phyloP scores from a whole-genome alignment of 1,140 invertebrate genomes.

The Zaprionus nigranus region DNA sequence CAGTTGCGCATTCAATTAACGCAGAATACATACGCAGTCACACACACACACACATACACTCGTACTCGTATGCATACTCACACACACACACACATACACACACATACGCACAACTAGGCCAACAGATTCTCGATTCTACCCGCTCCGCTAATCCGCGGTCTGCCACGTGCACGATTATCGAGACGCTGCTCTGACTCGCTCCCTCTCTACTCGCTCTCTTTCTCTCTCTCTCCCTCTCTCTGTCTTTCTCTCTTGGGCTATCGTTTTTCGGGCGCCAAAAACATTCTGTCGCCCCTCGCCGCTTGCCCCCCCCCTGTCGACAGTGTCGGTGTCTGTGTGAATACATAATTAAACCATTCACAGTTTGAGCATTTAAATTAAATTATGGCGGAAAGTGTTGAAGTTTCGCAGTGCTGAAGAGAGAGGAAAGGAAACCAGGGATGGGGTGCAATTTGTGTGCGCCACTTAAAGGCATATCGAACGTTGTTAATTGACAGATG shows the following conservation, averaged over 20 bases:
- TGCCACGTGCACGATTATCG: constrained; percentile 65
- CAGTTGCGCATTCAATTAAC: constrained; percentile 81
- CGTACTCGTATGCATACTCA: constrained; percentile 11
- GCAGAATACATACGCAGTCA: constrained; percentile 43
- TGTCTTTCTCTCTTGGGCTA: constrained; percentile 28
- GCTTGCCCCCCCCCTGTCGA: constrained; percentile 1
- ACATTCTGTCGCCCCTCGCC: constrained; percentile 65
- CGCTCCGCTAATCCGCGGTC: constrained; percentile 45
- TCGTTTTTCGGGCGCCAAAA: constrained; percentile 61
- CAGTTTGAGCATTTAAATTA: constrained; percentile 80
- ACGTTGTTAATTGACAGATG: constrained; percentile 75
- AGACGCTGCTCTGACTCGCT: constrained; percentile 44
- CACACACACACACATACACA: constrained; percentile 11
- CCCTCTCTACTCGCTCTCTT: neutral
- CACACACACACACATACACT: constrained; percentile 44
- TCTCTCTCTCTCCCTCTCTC: neutral
- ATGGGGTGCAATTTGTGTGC: constrained; percentile 26
- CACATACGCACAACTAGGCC: constrained; percentile 56
- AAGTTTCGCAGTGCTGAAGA: constrained; percentile 13
- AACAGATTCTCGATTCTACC: constrained; percentile 50
- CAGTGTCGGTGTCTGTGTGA: constrained; percentile 39
- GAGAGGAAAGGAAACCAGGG: neutral
- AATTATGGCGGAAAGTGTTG: constrained; percentile 63
- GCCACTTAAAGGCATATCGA: constrained; percentile 62
- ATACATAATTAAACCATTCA: constrained; percentile 80